Evolutionary conservation across 2,113 vertebrate genomes (phyloP).

Genomic region (Noctilio leporinus): DNA sequence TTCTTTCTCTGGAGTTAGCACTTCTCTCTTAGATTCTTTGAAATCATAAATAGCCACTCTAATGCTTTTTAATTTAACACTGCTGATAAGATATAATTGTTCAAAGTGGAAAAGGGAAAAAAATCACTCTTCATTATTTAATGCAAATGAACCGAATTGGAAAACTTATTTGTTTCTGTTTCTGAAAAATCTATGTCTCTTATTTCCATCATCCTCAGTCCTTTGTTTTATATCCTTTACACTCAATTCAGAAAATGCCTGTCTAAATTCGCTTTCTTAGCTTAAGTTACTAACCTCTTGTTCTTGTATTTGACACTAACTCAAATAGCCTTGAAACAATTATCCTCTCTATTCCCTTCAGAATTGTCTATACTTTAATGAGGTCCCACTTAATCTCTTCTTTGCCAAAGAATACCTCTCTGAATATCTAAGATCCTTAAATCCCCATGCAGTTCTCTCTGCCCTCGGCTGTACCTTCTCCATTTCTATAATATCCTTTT

Average conservation of each 20-base stretch:
- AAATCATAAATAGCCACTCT: not conserved
- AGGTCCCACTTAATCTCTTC: conserved; percentile 68
- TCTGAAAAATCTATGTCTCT: conserved; percentile 9
- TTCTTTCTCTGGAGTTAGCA: conserved; percentile 45
- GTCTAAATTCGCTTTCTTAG: conserved; percentile 58
- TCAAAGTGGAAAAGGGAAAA: conserved; percentile 38
- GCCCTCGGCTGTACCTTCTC: not conserved
- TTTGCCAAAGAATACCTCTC: conserved; percentile 64
- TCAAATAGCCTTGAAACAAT: conserved; percentile 71
- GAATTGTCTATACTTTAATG: conserved; percentile 53
- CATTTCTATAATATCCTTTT: conserved; percentile 31
- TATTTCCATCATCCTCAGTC: conserved; percentile 12
- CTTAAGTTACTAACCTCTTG: conserved; percentile 53
- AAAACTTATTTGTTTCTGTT: conserved; percentile 16
- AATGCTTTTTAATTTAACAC: not conserved
- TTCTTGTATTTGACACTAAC: conserved; percentile 66
- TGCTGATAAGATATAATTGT: not conserved
- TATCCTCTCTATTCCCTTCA: conserved; percentile 58
- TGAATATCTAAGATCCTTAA: conserved; percentile 64
- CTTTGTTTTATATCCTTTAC: conserved; percentile 22
- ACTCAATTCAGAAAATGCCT: conserved; percentile 25
- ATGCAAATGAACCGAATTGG: conserved; percentile 27
- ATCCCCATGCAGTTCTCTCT: conserved; percentile 21
- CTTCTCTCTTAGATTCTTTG: not conserved
- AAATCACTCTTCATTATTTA: not conserved